These are phyloP conservation scores for Sipha maydis DNA, from an alignment of 2,888 invertebrate genomes.

Conservation along the genomic window DNA sequence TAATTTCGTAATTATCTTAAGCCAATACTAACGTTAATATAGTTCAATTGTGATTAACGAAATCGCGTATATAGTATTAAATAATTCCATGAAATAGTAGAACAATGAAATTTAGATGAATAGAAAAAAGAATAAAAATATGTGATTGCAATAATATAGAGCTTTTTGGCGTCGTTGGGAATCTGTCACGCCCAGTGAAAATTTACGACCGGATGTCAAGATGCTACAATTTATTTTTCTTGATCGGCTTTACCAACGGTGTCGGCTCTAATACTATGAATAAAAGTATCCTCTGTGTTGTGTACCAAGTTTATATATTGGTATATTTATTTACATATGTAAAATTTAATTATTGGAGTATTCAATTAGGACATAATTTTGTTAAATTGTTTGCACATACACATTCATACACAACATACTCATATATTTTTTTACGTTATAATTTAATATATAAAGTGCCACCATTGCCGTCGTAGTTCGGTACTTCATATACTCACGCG, in stretches of 20 bases:
- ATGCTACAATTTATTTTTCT: conserved; percentile 15
- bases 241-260: not conserved
- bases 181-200: not conserved
- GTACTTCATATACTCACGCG: not conserved
- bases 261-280: not conserved
- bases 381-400: not conserved
- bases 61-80: not conserved
- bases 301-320: not conserved
- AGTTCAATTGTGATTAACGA: not conserved
- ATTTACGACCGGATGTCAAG: conserved; percentile 22
- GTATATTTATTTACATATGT: not conserved
- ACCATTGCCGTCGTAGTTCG: too few relatives aligned
- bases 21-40: not conserved
- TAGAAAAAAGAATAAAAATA: conserved; percentile 3
- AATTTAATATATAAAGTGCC: not conserved
- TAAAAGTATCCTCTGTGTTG: not conserved
- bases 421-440: not conserved
- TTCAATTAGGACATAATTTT: not conserved
- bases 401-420: not conserved
- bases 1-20: not conserved
- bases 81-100: not conserved
- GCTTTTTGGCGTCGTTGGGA: not conserved
- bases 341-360: not conserved
- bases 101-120: not conserved
- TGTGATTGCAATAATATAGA: not conserved